These are phyloP conservation scores for Actinia tenebrosa DNA, from an alignment of 64 coral and sea anemone species.

Conservation along the genomic window DNA sequence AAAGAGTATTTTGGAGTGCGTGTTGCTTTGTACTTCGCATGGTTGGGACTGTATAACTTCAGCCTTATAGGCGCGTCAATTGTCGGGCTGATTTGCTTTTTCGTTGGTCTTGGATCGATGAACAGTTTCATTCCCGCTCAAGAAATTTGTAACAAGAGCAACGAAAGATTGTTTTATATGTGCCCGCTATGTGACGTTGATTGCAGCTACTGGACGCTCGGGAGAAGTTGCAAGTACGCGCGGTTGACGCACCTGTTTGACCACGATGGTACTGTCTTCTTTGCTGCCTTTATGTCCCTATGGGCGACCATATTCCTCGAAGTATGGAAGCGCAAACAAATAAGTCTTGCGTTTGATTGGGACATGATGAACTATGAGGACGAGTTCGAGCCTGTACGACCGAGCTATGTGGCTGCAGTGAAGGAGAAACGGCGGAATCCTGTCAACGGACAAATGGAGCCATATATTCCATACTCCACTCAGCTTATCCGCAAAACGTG, in stretches of 20 bases:
- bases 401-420: slow-evolving; percentile 55
- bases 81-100: slow-evolving; percentile 74
- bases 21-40: slow-evolving; percentile 86
- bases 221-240: slow-evolving; percentile 71
- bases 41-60: slow-evolving; percentile 80
- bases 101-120: slow-evolving; percentile 57
- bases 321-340: slow-evolving; percentile 83
- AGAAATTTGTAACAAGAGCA: slow-evolving; percentile 80
- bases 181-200: slow-evolving; percentile 88
- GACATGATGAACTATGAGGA: slow-evolving; percentile 83
- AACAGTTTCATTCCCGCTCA: slow-evolving; percentile 61
- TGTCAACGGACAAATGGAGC: slow-evolving; percentile 63
- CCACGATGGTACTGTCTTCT: slow-evolving; percentile 92
- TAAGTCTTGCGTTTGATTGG: slow-evolving; percentile 88
- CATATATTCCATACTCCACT: slow-evolving; percentile 52
- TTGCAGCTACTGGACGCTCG: slow-evolving; percentile 89
- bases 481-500: slow-evolving; percentile 53
- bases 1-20: slow-evolving; percentile 86
- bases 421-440: slow-evolving; percentile 60
- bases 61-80: slow-evolving; percentile 68
- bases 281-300: slow-evolving; percentile 86
- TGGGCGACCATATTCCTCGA: slow-evolving; percentile 95
- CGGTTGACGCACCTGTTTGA: slow-evolving; percentile 82
- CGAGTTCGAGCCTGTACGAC: slow-evolving; percentile 84
- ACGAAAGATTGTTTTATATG: slow-evolving; percentile 85